Base-by-base conservation (phyloP, 2,113 vertebrate genomes). In the Entosphenus tridentatus region DNA sequence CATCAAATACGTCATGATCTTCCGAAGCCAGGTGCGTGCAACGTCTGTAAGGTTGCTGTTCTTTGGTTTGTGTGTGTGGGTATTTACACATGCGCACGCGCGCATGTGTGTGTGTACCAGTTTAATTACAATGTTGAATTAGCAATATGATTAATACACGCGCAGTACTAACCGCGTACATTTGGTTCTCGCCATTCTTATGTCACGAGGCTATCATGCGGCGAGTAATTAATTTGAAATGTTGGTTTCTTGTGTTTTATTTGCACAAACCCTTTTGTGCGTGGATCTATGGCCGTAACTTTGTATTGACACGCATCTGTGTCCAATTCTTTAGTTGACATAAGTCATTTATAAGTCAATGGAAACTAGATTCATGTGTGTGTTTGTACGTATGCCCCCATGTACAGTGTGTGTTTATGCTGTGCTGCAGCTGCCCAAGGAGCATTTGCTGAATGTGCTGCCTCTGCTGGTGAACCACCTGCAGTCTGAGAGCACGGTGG, bases 1-100 rank as follows among this genome's bases (percentile, higher is more conserved):
- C 69, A 93, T 98, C 75, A 98, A 98, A 75, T 98, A 98, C 56
- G 88, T 95, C 59, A 98, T 98, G 93, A 95, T 96, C 79, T 98
- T 98, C 80, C 87, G 93, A 76, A 98, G 87, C 75, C 88, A 98
- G 80, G 93, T 96, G 82, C 78, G 79, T 11, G 2, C 18, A 55
- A 17, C 68, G 58, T 7, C 54, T 54, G 13, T 62, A 67, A 14
- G 56, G 58, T 11, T 18, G 9, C n/a, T 14, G 56, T 13, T 55
- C 11, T 16, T 67, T 67, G n/a, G n/a, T 67, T 21, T 67, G 62
- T 67, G 21, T 67, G 81, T 74, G 69, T 68, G 70, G 59, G 73
- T 73, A 69, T 67, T 39, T 39, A 39, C 39, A 39, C 39, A 39
- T 39, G 39, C 39, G 39, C 39, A 5, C 6, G 39, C 6, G 39